Percentiles rank a stretch among this genome's conserved stretches.
Evolutionary conservation across 2,113 vertebrate genomes (phyloP).

Genomic region (Bucco capensis): DNA sequence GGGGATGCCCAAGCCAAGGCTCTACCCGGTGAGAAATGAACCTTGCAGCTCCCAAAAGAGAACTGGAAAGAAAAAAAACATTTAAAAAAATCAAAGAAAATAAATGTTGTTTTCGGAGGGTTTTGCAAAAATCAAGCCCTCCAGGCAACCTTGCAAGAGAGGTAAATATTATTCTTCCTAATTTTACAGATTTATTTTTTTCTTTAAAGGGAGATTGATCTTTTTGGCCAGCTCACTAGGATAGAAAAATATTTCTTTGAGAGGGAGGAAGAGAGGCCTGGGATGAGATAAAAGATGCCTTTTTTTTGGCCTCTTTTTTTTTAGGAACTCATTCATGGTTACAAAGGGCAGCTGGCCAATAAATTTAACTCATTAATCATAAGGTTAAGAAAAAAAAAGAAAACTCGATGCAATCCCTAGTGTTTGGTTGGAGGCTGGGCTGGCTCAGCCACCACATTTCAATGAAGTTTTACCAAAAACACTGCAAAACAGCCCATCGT

Average conservation of each 20-base stretch:
- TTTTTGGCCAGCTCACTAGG: not conserved
- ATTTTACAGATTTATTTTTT: slow-evolving; percentile 40
- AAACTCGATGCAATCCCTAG: not conserved
- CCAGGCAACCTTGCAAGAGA: not conserved
- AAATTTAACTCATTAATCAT: slow-evolving; percentile 49
- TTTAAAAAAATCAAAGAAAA: not conserved
- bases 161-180: slow-evolving; percentile 43
- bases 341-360: slow-evolving; percentile 47
- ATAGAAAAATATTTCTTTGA: slow-evolving; percentile 47
- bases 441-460: not conserved
- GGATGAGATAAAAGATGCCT: slow-evolving; percentile 44
- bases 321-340: slow-evolving; percentile 41
- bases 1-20: slow-evolving; percentile 6
- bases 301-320: not conserved
- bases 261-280: not conserved
- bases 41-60: not conserved
- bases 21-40: not conserved
- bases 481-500: not conserved
- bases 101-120: not conserved
- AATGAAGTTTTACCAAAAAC: not conserved
- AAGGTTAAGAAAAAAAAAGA: not conserved
- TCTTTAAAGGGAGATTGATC: slow-evolving; percentile 32
- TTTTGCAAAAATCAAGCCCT: slow-evolving; percentile 34
- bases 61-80: not conserved
- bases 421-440: not conserved